These are phyloP conservation scores for Carcharodon carcharias DNA, from an alignment of 2,797 vertebrate genomes.

Conservation along the genomic window DNA sequence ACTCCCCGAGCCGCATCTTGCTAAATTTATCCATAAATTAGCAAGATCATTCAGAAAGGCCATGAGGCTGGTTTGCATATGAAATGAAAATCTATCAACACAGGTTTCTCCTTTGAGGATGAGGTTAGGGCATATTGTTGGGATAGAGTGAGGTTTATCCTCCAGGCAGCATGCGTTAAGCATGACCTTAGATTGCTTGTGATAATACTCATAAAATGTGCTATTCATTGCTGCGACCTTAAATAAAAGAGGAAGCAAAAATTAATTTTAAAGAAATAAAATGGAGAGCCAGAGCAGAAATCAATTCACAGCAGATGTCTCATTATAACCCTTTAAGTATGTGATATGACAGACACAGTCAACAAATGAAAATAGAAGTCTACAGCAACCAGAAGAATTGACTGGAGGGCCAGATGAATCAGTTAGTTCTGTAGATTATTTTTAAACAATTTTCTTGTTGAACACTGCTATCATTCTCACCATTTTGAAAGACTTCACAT, in stretches of 20 bases:
- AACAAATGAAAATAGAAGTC: neutral
- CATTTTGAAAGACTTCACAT: neutral
- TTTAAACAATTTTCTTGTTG: neutral
- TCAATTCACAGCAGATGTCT: neutral
- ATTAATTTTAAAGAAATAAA: neutral
- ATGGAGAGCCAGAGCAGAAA: neutral
- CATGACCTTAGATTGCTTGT: neutral
- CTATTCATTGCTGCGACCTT: neutral
- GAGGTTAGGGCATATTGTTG: neutral
- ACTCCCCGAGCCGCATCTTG: neutral
- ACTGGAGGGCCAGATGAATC: neutral
- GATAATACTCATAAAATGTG: neutral
- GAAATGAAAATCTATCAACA: neutral
- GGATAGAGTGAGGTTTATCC: neutral
- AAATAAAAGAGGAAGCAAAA: neutral
- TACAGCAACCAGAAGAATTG: neutral
- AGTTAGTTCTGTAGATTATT: neutral
- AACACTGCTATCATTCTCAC: neutral
- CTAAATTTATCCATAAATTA: neutral
- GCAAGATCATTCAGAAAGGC: neutral
- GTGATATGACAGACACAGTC: neutral
- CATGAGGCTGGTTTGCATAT: neutral
- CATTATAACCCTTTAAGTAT: neutral
- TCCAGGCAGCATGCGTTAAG: neutral
- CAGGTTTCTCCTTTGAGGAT: neutral